Conservation (phyloP, 2,113 vertebrate species). For the Lichenostomus cassidix region DNA sequence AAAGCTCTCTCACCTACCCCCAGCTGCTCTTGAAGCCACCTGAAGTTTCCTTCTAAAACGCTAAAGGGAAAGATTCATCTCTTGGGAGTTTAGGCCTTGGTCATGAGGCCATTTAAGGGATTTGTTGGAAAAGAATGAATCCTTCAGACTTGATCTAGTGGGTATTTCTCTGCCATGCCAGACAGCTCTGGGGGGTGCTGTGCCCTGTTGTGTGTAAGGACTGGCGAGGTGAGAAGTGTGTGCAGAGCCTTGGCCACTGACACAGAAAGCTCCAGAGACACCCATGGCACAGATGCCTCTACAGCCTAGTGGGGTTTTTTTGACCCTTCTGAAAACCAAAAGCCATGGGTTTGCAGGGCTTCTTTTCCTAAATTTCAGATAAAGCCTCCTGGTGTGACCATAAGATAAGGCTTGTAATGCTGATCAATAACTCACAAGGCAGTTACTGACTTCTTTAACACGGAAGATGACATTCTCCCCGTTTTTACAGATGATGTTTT, state of each 20-base stretch:
- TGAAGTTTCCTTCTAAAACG: not conserved
- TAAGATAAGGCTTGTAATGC: not conserved
- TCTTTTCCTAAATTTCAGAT: not conserved
- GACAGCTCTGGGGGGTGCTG: not conserved
- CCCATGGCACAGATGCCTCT: not conserved
- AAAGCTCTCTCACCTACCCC: not conserved
- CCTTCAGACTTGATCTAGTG: not conserved
- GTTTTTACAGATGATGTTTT: not conserved
- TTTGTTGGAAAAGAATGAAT: not conserved
- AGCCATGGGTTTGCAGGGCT: not conserved
- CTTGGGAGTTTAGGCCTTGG: rapidly evolving
- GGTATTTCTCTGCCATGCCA: not conserved
- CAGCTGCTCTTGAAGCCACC: not conserved
- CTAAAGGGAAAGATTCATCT: not conserved
- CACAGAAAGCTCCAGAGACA: not conserved
- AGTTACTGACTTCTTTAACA: not conserved
- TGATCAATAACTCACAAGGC: not conserved
- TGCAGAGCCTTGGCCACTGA: not conserved
- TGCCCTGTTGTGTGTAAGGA: rapidly evolving
- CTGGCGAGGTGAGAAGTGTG: rapidly evolving
- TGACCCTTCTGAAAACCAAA: not conserved
- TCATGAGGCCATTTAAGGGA: not conserved
- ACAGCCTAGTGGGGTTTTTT: not conserved
- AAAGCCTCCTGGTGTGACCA: not conserved
- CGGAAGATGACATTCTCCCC: not conserved